Evolutionary conservation across 2,888 invertebrate species (phyloP).

Genomic region (Trissolcus brochymenae): DNA sequence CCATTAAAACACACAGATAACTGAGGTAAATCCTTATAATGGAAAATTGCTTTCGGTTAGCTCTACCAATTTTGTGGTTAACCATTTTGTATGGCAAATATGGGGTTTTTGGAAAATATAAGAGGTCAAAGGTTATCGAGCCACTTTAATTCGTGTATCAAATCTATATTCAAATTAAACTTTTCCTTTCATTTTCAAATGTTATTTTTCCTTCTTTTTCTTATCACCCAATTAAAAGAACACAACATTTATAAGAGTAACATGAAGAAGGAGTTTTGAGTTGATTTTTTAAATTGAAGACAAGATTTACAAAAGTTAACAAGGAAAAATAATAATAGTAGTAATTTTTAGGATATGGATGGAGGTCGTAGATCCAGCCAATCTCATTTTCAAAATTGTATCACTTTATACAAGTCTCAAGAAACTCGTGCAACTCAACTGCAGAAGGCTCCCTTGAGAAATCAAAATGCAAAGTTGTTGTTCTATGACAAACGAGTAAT

Average conservation of each 20-base stretch:
- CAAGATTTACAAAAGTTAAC: background rate
- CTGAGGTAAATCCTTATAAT: conserved; percentile 9
- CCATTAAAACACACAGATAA: background rate
- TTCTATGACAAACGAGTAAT: conserved; percentile 47
- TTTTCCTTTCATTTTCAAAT: too few species aligned
- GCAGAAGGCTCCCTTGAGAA: conserved; percentile 28
- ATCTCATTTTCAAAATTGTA: too few species aligned
- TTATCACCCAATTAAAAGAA: too few species aligned
- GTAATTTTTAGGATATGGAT: too few species aligned
- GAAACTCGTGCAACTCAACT: conserved; percentile 9
- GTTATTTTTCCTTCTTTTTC: too few species aligned
- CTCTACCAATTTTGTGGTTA: conserved; percentile 13
- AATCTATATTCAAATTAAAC: too few species aligned
- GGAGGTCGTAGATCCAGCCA: too few species aligned
- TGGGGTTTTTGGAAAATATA: conserved; percentile 3
- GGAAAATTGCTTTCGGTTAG: conserved; percentile 15
- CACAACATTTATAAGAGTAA: too few species aligned
- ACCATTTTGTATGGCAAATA: conserved; percentile 21
- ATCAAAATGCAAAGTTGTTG: conserved; percentile 43
- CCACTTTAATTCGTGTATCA: too few species aligned
- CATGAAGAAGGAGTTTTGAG: too few species aligned
- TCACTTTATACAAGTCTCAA: conserved; percentile 13
- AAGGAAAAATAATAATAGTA: too few species aligned
- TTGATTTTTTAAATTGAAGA: background rate
- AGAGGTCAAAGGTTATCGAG: background rate